Conservation (phyloP, 2,888 invertebrate species). For the Deladenus siricidicola region DNA sequence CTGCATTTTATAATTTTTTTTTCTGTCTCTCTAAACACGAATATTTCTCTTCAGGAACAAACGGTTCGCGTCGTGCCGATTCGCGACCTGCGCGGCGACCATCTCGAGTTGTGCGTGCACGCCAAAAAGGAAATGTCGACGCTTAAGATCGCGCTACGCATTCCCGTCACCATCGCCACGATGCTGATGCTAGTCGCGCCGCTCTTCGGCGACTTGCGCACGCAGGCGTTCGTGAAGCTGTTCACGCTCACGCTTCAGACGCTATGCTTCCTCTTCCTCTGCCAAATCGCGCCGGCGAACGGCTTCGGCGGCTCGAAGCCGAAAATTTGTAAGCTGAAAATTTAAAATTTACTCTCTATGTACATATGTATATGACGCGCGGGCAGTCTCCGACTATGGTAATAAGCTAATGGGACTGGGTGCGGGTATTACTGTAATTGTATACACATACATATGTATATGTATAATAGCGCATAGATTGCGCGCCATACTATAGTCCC, state of each 20-base stretch:
- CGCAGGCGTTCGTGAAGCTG: constrained; percentile 45
- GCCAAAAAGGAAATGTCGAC: constrained; percentile 47
- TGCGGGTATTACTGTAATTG: too few species aligned
- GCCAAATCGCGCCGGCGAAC: constrained; percentile 46
- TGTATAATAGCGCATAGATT: too few species aligned
- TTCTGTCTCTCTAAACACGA: background rate
- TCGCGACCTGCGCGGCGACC: constrained; percentile 16
- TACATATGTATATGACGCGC: too few species aligned
- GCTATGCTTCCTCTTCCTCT: constrained; percentile 47
- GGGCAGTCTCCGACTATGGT: too few species aligned
- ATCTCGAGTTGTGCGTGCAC: constrained; percentile 39
- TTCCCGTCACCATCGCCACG: constrained; percentile 43
- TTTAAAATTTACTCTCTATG: too few species aligned
- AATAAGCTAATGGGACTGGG: too few species aligned
- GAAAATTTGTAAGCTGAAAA: constrained; percentile 36
- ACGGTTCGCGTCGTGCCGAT: constrained; percentile 23
- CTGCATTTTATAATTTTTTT: too few species aligned
- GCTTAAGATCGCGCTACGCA: constrained; percentile 34
- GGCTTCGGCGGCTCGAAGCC: constrained; percentile 46
- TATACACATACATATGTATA: too few species aligned
- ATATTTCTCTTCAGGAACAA: constrained; percentile 18
- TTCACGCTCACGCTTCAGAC: constrained; percentile 44
- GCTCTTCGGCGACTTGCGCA: constrained; percentile 47
- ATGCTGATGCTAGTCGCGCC: constrained; percentile 37
- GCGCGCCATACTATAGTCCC: too few species aligned